Evolutionary conservation across 2,888 invertebrate genomes (phyloP), one percentile per base, ranked within the genome.

Genomic region (Leucoptera coffeella): DNA sequence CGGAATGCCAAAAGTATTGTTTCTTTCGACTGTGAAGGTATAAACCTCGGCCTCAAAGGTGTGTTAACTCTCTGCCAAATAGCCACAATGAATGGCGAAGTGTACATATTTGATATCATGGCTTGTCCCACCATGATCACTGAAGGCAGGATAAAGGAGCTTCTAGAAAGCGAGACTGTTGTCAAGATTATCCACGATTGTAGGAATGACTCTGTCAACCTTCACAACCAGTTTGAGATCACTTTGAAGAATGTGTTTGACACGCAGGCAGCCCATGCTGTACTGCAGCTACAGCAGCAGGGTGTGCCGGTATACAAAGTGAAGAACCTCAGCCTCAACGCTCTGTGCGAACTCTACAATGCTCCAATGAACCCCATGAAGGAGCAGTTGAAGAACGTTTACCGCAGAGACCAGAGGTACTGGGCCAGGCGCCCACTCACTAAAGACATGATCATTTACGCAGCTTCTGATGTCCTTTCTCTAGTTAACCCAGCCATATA

Each of bases 161-260:
- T 95, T 25, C 57, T 95, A 28, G 90, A 93, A 58, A 81, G 84
- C 45, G 79, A 82, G 29, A 77, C 77, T 53, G 80, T 93, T 32
- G 73, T 88, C 30, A 93, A 93, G 76, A 87, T 93, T 29, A 85
- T 91, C 45, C 93, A 94, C 52, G 93, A 94, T 51, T 93, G 92
- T 47, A 78, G 91, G 34, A 92, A 90, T 55, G 91, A 91, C 62
- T 88, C 91, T 31, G 84, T 85, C 24, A 91, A 89, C 65, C 75
- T 94, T 38, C 83, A 80, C 61, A 78, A 80, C 50, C 92, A 93
- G 49, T 92, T 84, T 69, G 85, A 85, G 37, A 86, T 93, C 35
- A 77, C 82, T 28, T 59, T 93, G 41, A 77, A 77, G 35, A 86
- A 85, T 58, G 88, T 94, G 26, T 93, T 94, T 53, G 93, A 94